Percentiles rank a stretch among this genome's conserved stretches.
Conservation (phyloP, 2,888 invertebrate genomes). For the Meandrusa payeni region DNA sequence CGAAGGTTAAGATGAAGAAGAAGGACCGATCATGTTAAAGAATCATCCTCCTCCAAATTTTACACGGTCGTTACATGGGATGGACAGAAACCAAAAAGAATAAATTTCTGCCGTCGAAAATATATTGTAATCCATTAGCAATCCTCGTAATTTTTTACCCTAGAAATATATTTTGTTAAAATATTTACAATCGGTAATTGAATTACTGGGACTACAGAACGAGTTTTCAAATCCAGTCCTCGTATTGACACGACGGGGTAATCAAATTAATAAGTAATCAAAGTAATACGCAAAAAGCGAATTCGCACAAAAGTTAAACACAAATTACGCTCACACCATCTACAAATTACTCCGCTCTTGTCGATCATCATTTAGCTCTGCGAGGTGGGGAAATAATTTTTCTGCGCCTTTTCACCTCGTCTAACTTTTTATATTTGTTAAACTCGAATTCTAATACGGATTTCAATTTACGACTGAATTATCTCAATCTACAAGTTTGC, state of each 20-base stretch:
- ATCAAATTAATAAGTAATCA: constrained; percentile 24
- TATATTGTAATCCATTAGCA: constrained; percentile 6
- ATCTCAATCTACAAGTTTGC: not conserved
- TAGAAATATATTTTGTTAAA: not conserved
- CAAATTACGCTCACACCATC: constrained; percentile 18
- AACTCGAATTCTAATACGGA: not conserved
- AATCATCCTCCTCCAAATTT: too few species aligned
- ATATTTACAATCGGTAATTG: constrained; percentile 3
- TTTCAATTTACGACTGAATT: constrained; percentile 1
- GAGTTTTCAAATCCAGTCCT: constrained; percentile 1
- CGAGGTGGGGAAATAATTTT: constrained; percentile 15
- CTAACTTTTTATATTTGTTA: constrained; percentile 7
- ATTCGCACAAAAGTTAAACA: constrained; percentile 15
- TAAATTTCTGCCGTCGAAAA: too few species aligned
- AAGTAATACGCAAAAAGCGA: constrained; percentile 5
- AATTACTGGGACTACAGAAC: not conserved
- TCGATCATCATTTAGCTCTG: constrained; percentile 18
- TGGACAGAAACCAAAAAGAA: too few species aligned
- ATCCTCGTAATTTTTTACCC: not conserved
- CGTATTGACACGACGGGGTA: constrained; percentile 12
- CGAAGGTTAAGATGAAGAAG: too few species aligned
- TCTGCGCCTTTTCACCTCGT: constrained; percentile 12
- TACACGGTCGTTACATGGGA: too few species aligned
- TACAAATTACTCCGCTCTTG: constrained; percentile 15
- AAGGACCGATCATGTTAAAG: too few species aligned